These are phyloP conservation scores for Ictalurus punctatus DNA, from an alignment of 2,113 vertebrate genomes.

Conservation along the genomic window DNA sequence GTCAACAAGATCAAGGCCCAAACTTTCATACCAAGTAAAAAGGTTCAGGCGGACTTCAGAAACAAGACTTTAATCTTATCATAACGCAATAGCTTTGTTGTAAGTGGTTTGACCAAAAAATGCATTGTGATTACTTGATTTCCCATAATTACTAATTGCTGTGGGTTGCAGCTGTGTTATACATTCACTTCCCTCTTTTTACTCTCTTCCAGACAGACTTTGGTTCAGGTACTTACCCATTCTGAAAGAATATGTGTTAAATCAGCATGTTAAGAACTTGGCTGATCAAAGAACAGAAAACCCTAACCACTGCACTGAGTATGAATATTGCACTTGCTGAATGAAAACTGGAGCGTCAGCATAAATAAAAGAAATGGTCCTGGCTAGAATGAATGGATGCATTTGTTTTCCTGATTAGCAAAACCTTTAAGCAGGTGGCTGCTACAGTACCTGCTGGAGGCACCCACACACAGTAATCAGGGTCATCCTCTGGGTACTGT, in stretches of 20 bases:
- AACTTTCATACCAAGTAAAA: slow-evolving; percentile 27
- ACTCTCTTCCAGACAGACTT: background rate
- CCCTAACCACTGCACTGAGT: background rate
- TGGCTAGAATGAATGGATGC: background rate
- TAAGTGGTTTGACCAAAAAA: slow-evolving; percentile 52
- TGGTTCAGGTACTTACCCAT: background rate
- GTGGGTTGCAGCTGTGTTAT: slow-evolving; percentile 21
- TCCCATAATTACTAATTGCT: slow-evolving; percentile 40
- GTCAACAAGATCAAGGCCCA: slow-evolving; percentile 7
- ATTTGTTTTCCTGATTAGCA: background rate
- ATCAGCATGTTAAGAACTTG: slow-evolving; percentile 2
- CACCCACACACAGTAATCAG: slow-evolving; percentile 94
- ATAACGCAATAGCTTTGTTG: slow-evolving; percentile 50
- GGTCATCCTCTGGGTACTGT: slow-evolving; percentile 90
- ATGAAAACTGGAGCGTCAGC: background rate
- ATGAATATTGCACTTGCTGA: background rate
- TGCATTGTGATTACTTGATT: slow-evolving; percentile 30
- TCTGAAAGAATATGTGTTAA: background rate
- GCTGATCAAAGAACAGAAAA: slow-evolving; percentile 24
- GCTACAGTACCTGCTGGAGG: slow-evolving; percentile 85
- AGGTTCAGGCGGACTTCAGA: slow-evolving; percentile 39
- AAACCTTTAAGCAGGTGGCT: background rate
- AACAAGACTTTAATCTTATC: slow-evolving; percentile 53
- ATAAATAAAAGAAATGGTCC: background rate
- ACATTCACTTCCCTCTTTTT: background rate